phyloP scores from a whole-genome alignment of 2,888 invertebrate genomes.

The Bellardia bayeri region DNA sequence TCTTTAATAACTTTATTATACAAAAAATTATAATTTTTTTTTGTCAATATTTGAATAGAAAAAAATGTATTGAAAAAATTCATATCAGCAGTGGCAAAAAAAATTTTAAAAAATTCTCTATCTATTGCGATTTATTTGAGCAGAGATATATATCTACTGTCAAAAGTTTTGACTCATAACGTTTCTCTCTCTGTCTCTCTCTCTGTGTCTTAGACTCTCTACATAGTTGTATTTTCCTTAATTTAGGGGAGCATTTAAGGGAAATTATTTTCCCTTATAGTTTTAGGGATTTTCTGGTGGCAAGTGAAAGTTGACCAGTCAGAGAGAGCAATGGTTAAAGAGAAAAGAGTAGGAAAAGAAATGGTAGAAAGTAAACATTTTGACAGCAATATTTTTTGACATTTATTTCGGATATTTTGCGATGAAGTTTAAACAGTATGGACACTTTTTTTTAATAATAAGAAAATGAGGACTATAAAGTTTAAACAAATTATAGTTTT shows the following conservation, averaged over 20 bases:
- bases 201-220: slow-evolving; percentile 13
- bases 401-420: slow-evolving; percentile 19
- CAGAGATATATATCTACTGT: slow-evolving; percentile 67
- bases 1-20: slow-evolving; percentile 35
- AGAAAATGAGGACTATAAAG: too few species aligned
- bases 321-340: slow-evolving; percentile 4
- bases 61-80: slow-evolving; percentile 63
- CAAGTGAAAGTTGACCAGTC: slow-evolving; percentile 18
- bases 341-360: slow-evolving; percentile 12
- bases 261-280: slow-evolving; percentile 49
- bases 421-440: background rate
- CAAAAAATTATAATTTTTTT: slow-evolving; percentile 23
- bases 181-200: slow-evolving; percentile 2
- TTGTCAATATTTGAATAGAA: slow-evolving; percentile 61
- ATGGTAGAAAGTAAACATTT: slow-evolving; percentile 54
- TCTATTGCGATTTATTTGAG: slow-evolving; percentile 81
- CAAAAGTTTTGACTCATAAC: too few species aligned
- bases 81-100: slow-evolving; percentile 69
- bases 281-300: slow-evolving; percentile 36
- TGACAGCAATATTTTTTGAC: slow-evolving; percentile 55
- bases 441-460: background rate
- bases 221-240: slow-evolving; percentile 14
- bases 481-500: too few species aligned
- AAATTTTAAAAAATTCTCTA: slow-evolving; percentile 80
- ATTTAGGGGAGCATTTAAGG: slow-evolving; percentile 56